A percentile compares a stretch with the other conserved stretches of the same genome.
Conservation (phyloP, 2,797 vertebrate genomes). For the Anolis apletophallus region DNA sequence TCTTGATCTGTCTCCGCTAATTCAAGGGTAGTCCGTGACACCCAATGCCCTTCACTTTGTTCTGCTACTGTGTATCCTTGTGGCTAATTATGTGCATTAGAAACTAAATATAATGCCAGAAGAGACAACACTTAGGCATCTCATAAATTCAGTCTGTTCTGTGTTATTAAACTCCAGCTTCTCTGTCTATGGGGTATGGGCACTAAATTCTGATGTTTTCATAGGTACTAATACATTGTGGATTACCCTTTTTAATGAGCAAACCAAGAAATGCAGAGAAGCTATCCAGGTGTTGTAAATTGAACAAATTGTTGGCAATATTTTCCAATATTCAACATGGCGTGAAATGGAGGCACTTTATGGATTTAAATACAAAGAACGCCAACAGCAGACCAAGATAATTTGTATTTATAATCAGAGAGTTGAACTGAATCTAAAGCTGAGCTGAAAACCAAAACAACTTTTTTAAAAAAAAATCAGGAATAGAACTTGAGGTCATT, state of each 20-base stretch:
- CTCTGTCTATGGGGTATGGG: background rate
- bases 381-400: constrained; percentile 43
- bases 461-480: background rate
- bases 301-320: constrained; percentile 64
- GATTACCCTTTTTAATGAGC: constrained; percentile 62
- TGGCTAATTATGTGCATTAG: constrained; percentile 16
- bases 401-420: constrained; percentile 37
- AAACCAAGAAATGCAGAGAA: constrained; percentile 55
- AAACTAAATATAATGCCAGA: constrained; percentile 41
- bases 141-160: constrained; percentile 44
- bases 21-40: background rate
- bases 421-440: background rate
- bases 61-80: background rate
- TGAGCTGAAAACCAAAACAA: background rate
- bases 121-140: constrained; percentile 32
- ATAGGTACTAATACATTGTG: constrained; percentile 58
- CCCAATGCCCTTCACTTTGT: background rate
- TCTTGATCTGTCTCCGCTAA: background rate
- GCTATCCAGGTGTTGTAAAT: constrained; percentile 65
- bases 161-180: constrained; percentile 28
- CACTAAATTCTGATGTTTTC: constrained; percentile 27
- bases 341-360: constrained; percentile 56
- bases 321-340: constrained; percentile 61
- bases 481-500: background rate
- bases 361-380: constrained; percentile 59